phyloP scores from a whole-genome alignment of 2,113 vertebrate genomes.

The Sisor rabdophorus region DNA sequence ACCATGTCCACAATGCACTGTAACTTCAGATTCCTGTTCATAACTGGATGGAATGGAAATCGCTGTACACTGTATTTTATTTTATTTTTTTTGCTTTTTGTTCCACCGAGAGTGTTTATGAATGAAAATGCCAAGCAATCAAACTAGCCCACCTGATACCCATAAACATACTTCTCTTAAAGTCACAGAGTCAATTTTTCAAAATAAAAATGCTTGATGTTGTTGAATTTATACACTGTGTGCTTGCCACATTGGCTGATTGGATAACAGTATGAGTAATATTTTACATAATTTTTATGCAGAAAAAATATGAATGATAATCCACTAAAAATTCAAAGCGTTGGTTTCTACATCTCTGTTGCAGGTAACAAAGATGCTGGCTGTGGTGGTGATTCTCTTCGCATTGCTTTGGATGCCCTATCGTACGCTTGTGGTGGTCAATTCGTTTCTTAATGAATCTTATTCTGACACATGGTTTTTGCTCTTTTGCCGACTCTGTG shows the following conservation, averaged over 20 bases:
- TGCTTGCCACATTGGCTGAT: not conserved
- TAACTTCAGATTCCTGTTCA: not conserved
- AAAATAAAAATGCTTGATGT: not conserved
- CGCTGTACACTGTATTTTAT: not conserved
- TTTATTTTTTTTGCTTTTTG: not conserved
- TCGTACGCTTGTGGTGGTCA: conserved; percentile 92
- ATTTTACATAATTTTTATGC: not conserved
- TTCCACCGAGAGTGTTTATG: not conserved
- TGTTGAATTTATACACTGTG: not conserved
- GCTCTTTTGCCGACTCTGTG: conserved; percentile 92
- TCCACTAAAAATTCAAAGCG: not conserved
- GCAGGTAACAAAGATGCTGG: conserved; percentile 97
- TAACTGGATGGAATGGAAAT: not conserved
- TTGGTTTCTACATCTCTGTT: conserved; percentile 22
- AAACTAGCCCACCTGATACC: not conserved
- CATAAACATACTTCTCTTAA: not conserved
- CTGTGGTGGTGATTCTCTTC: conserved; percentile 90
- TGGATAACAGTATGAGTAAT: not conserved
- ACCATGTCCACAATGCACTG: not conserved
- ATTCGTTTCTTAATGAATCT: conserved; percentile 85
- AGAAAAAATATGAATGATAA: not conserved
- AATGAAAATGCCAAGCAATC: not conserved
- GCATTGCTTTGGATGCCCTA: conserved; percentile 98
- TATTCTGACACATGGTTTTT: conserved; percentile 93
- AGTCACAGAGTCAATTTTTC: not conserved